Evolutionary conservation across 2,888 invertebrate genomes (phyloP), one percentile per base, ranked within the genome.

Genomic region (Pinctada fucata): DNA sequence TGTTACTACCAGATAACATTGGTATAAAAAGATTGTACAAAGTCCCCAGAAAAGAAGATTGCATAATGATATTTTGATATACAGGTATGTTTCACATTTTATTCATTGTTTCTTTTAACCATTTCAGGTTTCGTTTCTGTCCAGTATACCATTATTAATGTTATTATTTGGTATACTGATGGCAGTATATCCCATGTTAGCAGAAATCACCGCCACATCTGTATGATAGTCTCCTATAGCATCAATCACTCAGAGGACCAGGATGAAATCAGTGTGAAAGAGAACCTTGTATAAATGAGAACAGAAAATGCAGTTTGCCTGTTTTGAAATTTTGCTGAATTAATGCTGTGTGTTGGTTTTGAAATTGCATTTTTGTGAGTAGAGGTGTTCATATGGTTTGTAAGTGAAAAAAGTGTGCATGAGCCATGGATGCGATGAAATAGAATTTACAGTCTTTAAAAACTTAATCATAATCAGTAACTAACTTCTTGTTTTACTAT

Each of bases 101-200:
- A 45, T 31, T 52, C 8, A 52, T 52, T 31, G 8, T 51, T 45
- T 16, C 47, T 47, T 58, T 72, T 82, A 74, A 76, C 48, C 75
- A 45, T 88, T 88, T 74, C 92, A 93, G 93, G 86, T 92, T 80
- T 92, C 92, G 8, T 87, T 91, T 75, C 88, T 89, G 82, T 92
- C 92, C 83, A 89, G 93, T 87, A 87, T 93, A 83, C 93, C 93
- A 73, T 88, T 93, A 79, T 85, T 92, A 85, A 88, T 93, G 88
- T 88, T 93, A 85, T 85, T 93, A 81, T 91, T 93, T 87, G 93
- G 93, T 79, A 86, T 93, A 72, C 85, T 93, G 77, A 87, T 93
- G 84, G 92, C 91, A 68, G 86, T 93, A 78, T 92, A 92, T 85
- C 93, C 93, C 48, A 89, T 88, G 16, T 88, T 93, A 76, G 91